phyloP scores from a whole-genome alignment of 64 coral and sea anemone genomes.

The Pocillopora damicornis region DNA sequence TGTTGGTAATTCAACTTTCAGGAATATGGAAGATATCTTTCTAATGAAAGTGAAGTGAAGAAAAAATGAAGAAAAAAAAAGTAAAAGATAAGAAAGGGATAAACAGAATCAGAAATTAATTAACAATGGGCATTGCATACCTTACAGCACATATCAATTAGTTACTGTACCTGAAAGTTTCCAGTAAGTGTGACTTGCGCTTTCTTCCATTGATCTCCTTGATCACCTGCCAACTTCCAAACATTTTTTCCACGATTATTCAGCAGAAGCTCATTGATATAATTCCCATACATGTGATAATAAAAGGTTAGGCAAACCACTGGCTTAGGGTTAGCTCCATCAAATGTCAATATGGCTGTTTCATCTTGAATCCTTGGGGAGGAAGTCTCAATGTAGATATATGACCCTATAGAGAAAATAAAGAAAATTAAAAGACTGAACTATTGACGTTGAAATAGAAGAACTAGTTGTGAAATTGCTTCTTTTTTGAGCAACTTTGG shows the following conservation, averaged over 20 bases:
- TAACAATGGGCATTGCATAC: not conserved
- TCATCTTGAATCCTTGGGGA: not conserved
- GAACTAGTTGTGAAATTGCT: too few species aligned
- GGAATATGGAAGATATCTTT: too few species aligned
- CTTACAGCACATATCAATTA: not conserved
- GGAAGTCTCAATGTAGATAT: constrained; percentile 39
- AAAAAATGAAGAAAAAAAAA: too few species aligned
- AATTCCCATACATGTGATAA: constrained; percentile 12
- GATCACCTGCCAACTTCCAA: not conserved
- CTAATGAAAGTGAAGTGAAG: too few species aligned
- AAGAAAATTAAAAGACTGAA: not conserved
- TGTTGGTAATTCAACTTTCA: too few species aligned
- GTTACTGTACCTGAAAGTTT: not conserved
- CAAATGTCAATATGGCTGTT: not conserved
- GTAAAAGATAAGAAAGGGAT: too few species aligned
- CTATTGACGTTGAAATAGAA: not conserved
- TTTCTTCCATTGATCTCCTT: constrained; percentile 21
- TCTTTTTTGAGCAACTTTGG: too few species aligned
- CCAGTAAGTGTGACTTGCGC: not conserved
- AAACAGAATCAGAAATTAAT: too few species aligned
- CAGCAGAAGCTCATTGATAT: constrained; percentile 15
- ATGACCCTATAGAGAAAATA: constrained; percentile 16
- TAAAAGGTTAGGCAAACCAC: constrained; percentile 12
- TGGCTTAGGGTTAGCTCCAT: not conserved
- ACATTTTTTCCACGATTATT: not conserved